Evolutionary conservation across 2,113 vertebrate genomes (phyloP), one percentile per base, ranked within the genome.

Genomic region (Syngnathus floridae): DNA sequence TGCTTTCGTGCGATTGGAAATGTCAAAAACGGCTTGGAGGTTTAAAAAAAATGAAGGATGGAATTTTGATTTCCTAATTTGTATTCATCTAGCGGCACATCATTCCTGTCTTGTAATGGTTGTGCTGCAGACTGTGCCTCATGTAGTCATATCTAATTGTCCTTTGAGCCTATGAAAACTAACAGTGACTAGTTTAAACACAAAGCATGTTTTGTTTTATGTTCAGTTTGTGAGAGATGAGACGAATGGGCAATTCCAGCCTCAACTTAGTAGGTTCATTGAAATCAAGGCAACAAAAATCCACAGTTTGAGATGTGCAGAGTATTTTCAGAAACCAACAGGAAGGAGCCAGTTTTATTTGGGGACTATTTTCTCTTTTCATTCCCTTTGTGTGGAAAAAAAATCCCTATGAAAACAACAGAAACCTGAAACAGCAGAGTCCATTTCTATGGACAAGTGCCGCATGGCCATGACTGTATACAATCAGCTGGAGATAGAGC

Each of bases 31-130:
- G 51, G 55, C 69, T 78, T 48, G 19, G 10, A 73, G 70, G 49
- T 67, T 71, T 11, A 71, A 60, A 46, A 77, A 71, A 70, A 78
- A 64, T n/a, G 2, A 82, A 75, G 56, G 67, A 51, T 74, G 72
- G 78, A 62, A 66, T 76, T 83, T 82, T 60, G 74, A 81, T 79
- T 74, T 78, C 66, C 64, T 72, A 71, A 78, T 86, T 84, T 82
- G 75, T 82, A 76, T 81, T 86, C 75, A 84, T 81, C 78, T 80
- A 69, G 69, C 41, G 21, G 26, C 54, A 56, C 26, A 56, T 72
- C 74, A 69, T 63, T 41, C 62, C 71, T 59, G 45, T 57, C 72
- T 46, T 12, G 77, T 64, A 79, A 75, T 65, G 79, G 41, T 74
- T 77, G 56, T 78, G 48, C 74, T 56, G 65, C 71, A 85, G 84